Conservation (phyloP, 2,888 invertebrate species). For the Petrophora chlorosata region DNA sequence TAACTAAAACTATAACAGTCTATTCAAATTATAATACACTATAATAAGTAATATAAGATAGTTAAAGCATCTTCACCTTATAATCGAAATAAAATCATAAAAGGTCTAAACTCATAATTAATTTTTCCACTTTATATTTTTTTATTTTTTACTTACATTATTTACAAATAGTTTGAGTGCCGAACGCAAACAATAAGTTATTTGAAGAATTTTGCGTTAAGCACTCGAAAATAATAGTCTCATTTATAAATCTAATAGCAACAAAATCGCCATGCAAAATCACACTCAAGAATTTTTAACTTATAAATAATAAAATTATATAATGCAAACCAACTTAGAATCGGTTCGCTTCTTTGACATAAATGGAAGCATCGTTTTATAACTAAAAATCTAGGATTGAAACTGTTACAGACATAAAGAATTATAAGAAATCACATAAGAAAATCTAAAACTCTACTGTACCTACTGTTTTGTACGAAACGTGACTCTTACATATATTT, state of each 20-base stretch:
- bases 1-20: constrained; percentile 83
- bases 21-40: constrained; percentile 82
- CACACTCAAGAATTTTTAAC: constrained; percentile 77
- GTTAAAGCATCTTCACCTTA: constrained; percentile 84
- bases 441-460: too few relatives aligned
- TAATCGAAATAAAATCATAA: constrained; percentile 79
- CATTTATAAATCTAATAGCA: constrained; percentile 68
- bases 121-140: constrained; percentile 65
- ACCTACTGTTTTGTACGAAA: constrained; percentile 51
- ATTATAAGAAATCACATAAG: constrained; percentile 2
- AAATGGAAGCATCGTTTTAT: constrained; percentile 82
- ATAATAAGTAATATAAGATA: constrained; percentile 79
- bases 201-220: constrained; percentile 66
- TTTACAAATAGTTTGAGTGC: constrained; percentile 71
- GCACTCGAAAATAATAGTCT: constrained; percentile 63
- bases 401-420: constrained; percentile 29
- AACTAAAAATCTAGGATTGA: constrained; percentile 68
- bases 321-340: constrained; percentile 77
- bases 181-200: constrained; percentile 74
- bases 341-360: constrained; percentile 81
- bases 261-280: constrained; percentile 80
- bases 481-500: constrained; percentile 44
- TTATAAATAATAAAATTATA: constrained; percentile 72
- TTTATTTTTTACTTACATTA: constrained; percentile 69
- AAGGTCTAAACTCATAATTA: constrained; percentile 72